Evolutionary conservation across 1,140 invertebrate genomes (phyloP).

Genomic region (Halyomorpha halys): DNA sequence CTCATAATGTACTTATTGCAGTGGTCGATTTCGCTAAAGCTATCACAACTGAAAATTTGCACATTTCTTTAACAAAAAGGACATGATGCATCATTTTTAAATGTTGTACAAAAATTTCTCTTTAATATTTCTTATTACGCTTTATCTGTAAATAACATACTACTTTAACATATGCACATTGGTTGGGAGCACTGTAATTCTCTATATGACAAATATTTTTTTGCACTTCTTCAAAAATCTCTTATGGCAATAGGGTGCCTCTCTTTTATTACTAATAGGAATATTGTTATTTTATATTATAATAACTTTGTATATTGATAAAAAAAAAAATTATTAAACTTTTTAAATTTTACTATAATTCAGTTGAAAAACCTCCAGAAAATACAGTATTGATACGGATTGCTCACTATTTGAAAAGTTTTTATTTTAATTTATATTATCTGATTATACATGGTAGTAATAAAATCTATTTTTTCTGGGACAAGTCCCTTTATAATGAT

Average conservation of each 20-base stretch:
- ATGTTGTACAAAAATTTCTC: not conserved
- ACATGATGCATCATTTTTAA: not conserved
- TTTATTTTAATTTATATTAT: too few species aligned
- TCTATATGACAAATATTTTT: not conserved
- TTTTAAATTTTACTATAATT: too few species aligned
- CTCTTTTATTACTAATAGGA: too few species aligned
- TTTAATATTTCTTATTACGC: conserved; percentile 10
- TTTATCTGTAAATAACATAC: conserved; percentile 27
- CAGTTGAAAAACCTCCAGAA: too few species aligned
- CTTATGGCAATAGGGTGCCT: not conserved
- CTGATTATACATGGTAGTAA: too few species aligned
- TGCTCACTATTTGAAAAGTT: too few species aligned
- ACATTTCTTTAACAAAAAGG: conserved; percentile 6
- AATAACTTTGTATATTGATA: too few species aligned
- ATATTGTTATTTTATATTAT: too few species aligned
- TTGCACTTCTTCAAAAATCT: conserved; percentile 7
- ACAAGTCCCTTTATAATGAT: too few species aligned
- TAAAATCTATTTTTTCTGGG: too few species aligned
- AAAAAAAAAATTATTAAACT: too few species aligned
- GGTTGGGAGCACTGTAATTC: conserved; percentile 24
- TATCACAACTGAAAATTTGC: not conserved
- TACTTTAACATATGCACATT: conserved; percentile 23
- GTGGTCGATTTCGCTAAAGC: not conserved
- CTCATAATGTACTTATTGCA: not conserved
- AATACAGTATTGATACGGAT: too few species aligned